Percentiles rank a stretch among this genome's conserved stretches.
phyloP scores from a whole-genome alignment of 2,888 invertebrate genomes.

The Toxonevra muliebris region DNA sequence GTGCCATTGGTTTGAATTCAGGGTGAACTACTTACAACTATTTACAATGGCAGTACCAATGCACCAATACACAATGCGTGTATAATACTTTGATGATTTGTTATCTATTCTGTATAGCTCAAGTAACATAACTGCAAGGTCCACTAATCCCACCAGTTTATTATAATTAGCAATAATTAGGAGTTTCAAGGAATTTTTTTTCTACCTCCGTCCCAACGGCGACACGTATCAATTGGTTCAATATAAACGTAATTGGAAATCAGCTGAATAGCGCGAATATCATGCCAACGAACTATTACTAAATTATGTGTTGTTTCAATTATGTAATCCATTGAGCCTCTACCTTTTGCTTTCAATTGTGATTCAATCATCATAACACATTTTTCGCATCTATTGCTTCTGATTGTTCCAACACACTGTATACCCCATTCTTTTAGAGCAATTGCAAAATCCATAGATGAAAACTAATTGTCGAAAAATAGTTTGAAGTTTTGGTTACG shows the following conservation, averaged over 20 bases:
- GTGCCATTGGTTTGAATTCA: too few species aligned
- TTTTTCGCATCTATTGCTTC: slow-evolving; percentile 39
- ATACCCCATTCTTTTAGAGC: slow-evolving; percentile 29
- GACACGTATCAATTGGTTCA: slow-evolving; percentile 37
- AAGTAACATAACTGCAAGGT: slow-evolving; percentile 32
- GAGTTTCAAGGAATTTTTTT: slow-evolving; percentile 33
- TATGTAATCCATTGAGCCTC: slow-evolving; percentile 38
- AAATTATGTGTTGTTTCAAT: slow-evolving; percentile 39
- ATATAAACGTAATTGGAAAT: slow-evolving; percentile 38
- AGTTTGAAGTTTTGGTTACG: slow-evolving; percentile 34
- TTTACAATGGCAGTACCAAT: too few species aligned
- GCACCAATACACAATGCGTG: slow-evolving; percentile 32
- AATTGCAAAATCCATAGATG: slow-evolving; percentile 25
- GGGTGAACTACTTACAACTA: too few species aligned
- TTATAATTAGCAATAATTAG: slow-evolving; percentile 32
- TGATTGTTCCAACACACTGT: slow-evolving; percentile 29
- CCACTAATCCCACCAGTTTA: slow-evolving; percentile 28
- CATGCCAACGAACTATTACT: slow-evolving; percentile 37
- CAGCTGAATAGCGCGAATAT: slow-evolving; percentile 40
- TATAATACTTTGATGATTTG: slow-evolving; percentile 36
- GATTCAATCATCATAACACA: slow-evolving; percentile 36
- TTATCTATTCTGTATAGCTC: slow-evolving; percentile 36
- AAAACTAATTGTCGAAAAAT: slow-evolving; percentile 40
- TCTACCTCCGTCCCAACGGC: slow-evolving; percentile 37
- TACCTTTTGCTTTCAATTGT: slow-evolving; percentile 34